A percentile compares a stretch with the other conserved stretches of the same genome.
Conservation (phyloP, 2,113 vertebrate genomes). For the Chaetura pelagica region DNA sequence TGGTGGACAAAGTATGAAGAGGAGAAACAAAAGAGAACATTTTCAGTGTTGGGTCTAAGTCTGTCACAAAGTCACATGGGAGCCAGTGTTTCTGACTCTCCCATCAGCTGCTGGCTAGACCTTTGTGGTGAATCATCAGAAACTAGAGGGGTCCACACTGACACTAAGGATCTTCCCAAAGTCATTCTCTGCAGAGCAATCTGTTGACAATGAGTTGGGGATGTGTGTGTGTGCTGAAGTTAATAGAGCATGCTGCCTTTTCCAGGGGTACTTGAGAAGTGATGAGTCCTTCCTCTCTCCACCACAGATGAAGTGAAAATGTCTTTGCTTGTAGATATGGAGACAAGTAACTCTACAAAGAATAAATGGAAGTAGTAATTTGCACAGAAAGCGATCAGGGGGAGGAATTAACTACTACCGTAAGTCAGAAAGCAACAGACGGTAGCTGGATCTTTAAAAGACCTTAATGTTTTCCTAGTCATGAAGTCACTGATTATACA, state of each 20-base stretch:
- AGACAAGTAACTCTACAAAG: background rate
- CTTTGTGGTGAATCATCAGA: background rate
- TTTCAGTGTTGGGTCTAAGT: background rate
- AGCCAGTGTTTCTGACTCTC: background rate
- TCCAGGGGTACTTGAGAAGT: background rate
- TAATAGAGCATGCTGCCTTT: background rate
- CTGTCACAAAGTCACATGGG: background rate
- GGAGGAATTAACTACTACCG: background rate
- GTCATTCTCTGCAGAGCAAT: background rate
- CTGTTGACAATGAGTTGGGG: background rate
- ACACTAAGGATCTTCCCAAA: background rate
- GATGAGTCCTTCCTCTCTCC: background rate
- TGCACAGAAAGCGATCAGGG: background rate
- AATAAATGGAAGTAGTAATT: background rate
- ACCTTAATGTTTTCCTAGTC: background rate
- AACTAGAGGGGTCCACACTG: background rate
- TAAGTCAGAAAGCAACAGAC: background rate
- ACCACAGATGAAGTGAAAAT: background rate
- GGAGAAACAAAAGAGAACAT: background rate
- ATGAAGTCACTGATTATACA: background rate
- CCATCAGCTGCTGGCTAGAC: background rate
- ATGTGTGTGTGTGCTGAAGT: rapidly evolving
- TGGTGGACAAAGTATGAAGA: background rate
- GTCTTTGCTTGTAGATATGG: background rate
- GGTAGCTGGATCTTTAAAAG: background rate